Evolutionary conservation across 2,797 vertebrate species (phyloP).

Genomic region (Ataeniobius toweri): DNA sequence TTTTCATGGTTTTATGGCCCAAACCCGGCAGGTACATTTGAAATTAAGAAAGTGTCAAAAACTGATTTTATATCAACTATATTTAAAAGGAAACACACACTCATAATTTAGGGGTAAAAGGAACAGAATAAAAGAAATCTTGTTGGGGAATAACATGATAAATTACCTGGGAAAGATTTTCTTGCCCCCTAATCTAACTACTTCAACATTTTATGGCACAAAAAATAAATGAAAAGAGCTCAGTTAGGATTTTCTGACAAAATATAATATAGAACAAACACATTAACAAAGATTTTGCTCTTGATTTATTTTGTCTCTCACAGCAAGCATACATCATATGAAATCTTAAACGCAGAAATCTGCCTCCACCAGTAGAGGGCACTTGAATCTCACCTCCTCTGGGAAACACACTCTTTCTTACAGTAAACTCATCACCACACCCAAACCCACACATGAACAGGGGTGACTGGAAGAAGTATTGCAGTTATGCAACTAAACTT

Average conservation of each 20-base stretch:
- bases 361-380: slow-evolving; percentile 75
- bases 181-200: background rate
- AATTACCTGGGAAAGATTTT: background rate
- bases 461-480: slow-evolving; percentile 8
- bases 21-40: background rate
- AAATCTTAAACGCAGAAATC: background rate
- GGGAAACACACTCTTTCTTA: slow-evolving; percentile 13
- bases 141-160: background rate
- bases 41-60: background rate
- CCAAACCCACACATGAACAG: slow-evolving; percentile 52
- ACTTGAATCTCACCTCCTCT: slow-evolving; percentile 60
- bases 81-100: no score
- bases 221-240: background rate
- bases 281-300: background rate
- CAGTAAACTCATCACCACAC: slow-evolving; percentile 49
- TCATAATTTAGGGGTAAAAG: background rate
- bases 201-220: background rate
- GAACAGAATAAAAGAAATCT: background rate
- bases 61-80: background rate
- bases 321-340: background rate
- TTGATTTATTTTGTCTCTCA: background rate
- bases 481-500: slow-evolving; percentile 2
- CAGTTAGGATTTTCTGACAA: background rate
- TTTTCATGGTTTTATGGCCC: background rate
- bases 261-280: background rate